Evolutionary conservation across 1,140 invertebrate genomes (phyloP), one percentile per base, ranked within the genome.

Genomic region (Drosophila triauraria): DNA sequence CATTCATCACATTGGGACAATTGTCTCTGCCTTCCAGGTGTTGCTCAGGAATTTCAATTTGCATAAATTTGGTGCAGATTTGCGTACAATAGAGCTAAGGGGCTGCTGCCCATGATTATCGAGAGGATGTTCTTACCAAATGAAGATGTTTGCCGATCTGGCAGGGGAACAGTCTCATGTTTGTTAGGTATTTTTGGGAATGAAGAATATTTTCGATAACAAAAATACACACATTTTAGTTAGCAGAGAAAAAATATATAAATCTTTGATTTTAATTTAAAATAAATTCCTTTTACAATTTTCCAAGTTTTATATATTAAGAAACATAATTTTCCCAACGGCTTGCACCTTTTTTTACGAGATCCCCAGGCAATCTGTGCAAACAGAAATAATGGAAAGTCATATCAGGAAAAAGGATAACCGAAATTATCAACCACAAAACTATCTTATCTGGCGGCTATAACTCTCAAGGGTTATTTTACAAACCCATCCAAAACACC

Each of bases 41-140:
- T 86, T 86, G 83, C 76, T 56, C 63, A 63, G 80, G 83, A 86
- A 86, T 86, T 86, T 86, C 83, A 86, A 86, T 86, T 86, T 86
- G 83, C 83, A 86, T 86, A 86, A 86, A 88, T 86, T 86, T 86
- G 83, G 83, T 83, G 63, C 80, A 83, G 83, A 86, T 86, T 86
- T 86, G 83, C 83, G 83, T 86, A 86, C 83, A 86, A 86, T 86
- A 76, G 83, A 54, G 50, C n/a, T 44, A 56, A 67, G 54, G 42
- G 43, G 51, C 40, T 59, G 47, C 23, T 35, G 54, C 40, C 62
- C 62, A 56, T 68, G 54, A 77, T 77, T 59, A 61, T 56, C 48
- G 38, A 60, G 30, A 48, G 38, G 25, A 43, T 76, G 27, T 40
- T 42, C 35, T 32, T 25, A 23, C 38, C 30, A 78, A 77, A 77